Evolutionary conservation across 2,113 vertebrate species (phyloP).

Genomic region (Rattus norvegicus): DNA sequence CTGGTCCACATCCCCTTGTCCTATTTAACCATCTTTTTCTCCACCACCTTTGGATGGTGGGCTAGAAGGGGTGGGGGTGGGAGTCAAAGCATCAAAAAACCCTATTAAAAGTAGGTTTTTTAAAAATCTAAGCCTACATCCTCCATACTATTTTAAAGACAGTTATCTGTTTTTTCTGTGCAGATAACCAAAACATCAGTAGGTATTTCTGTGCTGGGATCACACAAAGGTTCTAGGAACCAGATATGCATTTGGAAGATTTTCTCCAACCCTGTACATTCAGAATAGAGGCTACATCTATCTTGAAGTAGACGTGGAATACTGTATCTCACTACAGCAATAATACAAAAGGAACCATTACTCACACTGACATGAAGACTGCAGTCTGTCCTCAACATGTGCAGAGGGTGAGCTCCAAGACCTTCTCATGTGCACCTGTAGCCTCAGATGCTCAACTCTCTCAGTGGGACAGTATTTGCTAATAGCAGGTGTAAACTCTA

Average conservation of each 20-base stretch:
- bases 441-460: not conserved
- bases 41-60: too few relatives aligned
- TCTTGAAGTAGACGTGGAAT: not conserved
- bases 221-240: not conserved
- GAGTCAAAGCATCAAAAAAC: too few relatives aligned
- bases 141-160: not conserved
- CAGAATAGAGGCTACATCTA: not conserved
- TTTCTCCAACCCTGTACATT: not conserved
- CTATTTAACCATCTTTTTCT: too few relatives aligned
- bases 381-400: not conserved
- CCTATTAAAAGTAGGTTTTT: too few relatives aligned
- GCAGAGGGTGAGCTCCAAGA: not conserved
- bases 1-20: too few relatives aligned
- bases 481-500: not conserved
- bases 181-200: not conserved
- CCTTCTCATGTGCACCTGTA: not conserved
- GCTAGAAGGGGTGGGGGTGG: too few relatives aligned
- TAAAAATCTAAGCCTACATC: too few relatives aligned
- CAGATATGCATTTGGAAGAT: not conserved
- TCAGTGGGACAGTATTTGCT: not conserved
- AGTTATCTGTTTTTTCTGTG: not conserved
- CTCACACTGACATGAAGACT: not conserved
- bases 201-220: not conserved
- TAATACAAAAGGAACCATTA: not conserved
- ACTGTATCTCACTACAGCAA: not conserved